These are phyloP conservation scores for Eupithecia exiguata DNA, from an alignment of 2,888 invertebrate genomes.

Conservation along the genomic window DNA sequence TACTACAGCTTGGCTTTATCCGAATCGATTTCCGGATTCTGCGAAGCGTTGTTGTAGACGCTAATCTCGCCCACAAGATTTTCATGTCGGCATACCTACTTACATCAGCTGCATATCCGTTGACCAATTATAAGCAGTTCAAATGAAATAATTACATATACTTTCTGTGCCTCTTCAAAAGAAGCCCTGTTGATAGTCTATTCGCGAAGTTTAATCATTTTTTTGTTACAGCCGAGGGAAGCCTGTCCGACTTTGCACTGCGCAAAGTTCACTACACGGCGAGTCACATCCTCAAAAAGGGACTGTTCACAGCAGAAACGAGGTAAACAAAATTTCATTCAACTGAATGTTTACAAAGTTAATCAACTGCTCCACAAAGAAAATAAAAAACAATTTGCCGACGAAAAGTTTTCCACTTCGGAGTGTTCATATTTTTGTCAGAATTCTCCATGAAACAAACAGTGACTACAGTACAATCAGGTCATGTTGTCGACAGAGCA, in stretches of 20 bases:
- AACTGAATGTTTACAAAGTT: slow-evolving; percentile 10
- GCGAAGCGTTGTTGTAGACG: not conserved
- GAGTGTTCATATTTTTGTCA: not conserved
- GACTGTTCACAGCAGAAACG: slow-evolving; percentile 89
- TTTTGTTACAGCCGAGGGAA: slow-evolving; percentile 93
- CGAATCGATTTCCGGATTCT: not conserved
- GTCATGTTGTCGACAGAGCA: slow-evolving; percentile 19
- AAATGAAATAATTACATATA: slow-evolving; percentile 21
- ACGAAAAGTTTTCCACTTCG: slow-evolving; percentile 11
- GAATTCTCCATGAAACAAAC: not conserved
- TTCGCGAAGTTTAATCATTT: slow-evolving; percentile 42
- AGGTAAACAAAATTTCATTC: slow-evolving; percentile 69
- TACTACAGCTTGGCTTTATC: not conserved
- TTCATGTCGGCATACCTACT: not conserved
- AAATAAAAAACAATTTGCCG: slow-evolving; percentile 5
- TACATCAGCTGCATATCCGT: not conserved
- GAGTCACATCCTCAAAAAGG: slow-evolving; percentile 87
- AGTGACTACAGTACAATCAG: slow-evolving; percentile 11
- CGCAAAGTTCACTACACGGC: slow-evolving; percentile 91
- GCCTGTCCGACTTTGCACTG: slow-evolving; percentile 93
- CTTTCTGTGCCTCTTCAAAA: slow-evolving; percentile 6
- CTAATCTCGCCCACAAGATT: not conserved
- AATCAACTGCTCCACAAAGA: slow-evolving; percentile 12
- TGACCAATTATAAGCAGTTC: not conserved
- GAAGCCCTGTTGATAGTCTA: slow-evolving; percentile 19